These are phyloP conservation scores for Hemichromis elongatus DNA, from an alignment of 2,113 vertebrate genomes.

Conservation along the genomic window DNA sequence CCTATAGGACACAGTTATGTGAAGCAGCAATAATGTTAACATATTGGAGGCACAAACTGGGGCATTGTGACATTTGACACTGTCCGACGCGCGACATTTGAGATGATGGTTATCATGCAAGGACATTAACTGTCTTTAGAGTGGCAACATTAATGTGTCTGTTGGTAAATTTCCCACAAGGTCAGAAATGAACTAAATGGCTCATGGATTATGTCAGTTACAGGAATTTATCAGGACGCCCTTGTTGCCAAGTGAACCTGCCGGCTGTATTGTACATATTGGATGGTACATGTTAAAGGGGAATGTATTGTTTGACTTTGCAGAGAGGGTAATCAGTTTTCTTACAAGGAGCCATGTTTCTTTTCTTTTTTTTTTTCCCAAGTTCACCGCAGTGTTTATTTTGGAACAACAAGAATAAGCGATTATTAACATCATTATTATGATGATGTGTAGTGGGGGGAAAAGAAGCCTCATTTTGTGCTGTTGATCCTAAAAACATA, in stretches of 20 bases:
- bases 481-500: background rate
- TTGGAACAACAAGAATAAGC: background rate
- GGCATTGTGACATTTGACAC: background rate
- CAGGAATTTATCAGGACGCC: slow-evolving; percentile 4
- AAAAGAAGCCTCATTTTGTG: background rate
- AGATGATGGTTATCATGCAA: background rate
- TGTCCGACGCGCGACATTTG: accelerated
- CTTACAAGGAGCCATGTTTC: background rate
- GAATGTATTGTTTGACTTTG: background rate
- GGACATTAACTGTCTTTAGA: slow-evolving; percentile 10
- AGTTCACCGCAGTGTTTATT: background rate
- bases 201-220: slow-evolving; percentile 47
- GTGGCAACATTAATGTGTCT: slow-evolving; percentile 18
- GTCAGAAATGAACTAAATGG: slow-evolving; percentile 52
- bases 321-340: background rate
- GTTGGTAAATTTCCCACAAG: slow-evolving; percentile 28
- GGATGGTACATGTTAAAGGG: background rate
- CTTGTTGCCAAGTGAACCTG: slow-evolving; percentile 1
- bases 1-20: background rate
- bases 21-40: background rate
- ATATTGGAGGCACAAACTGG: background rate
- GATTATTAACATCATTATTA: background rate
- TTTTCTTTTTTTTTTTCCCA: background rate
- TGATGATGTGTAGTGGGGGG: background rate
- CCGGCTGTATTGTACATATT: background rate